phyloP scores from a whole-genome alignment of 1,140 invertebrate species.

The Lordiphosa mommai region DNA sequence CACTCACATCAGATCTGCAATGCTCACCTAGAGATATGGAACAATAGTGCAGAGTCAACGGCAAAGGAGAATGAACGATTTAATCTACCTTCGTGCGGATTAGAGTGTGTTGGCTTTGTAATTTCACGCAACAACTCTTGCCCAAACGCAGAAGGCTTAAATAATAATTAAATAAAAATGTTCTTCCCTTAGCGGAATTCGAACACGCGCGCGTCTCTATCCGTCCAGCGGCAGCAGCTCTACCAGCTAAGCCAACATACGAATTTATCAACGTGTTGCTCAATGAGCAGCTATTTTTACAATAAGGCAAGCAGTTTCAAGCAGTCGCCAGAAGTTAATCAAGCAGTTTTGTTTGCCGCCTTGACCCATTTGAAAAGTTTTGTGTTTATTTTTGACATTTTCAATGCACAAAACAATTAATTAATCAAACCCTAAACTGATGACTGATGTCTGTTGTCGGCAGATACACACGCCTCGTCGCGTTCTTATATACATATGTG shows the following conservation, averaged over 20 bases:
- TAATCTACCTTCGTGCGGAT: constrained; percentile 73
- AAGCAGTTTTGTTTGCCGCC: constrained; percentile 7
- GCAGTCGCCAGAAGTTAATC: constrained; percentile 6
- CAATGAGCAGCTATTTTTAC: neutral
- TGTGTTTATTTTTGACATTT: constrained; percentile 15
- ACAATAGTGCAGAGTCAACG: constrained; percentile 68
- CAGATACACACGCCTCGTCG: constrained; percentile 34
- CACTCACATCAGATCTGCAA: constrained; percentile 60
- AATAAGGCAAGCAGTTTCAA: constrained; percentile 34
- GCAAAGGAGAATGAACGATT: constrained; percentile 67
- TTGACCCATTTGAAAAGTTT: constrained; percentile 29
- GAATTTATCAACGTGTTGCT: neutral
- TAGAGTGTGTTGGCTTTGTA: constrained; percentile 57
- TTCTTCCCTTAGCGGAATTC: neutral
- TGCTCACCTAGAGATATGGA: constrained; percentile 59
- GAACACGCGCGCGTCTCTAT: constrained; percentile 15
- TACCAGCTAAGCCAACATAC: constrained; percentile 8
- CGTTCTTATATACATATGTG: constrained; percentile 36
- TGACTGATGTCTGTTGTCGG: constrained; percentile 30
- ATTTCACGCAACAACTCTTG: constrained; percentile 58
- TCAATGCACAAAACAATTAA: constrained; percentile 19
- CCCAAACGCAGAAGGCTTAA: constrained; percentile 61
- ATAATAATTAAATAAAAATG: neutral
- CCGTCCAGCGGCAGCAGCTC: neutral
- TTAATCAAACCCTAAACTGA: constrained; percentile 58